These are phyloP conservation scores for Clupea harengus DNA, from an alignment of 2,113 vertebrate species.

Conservation along the genomic window DNA sequence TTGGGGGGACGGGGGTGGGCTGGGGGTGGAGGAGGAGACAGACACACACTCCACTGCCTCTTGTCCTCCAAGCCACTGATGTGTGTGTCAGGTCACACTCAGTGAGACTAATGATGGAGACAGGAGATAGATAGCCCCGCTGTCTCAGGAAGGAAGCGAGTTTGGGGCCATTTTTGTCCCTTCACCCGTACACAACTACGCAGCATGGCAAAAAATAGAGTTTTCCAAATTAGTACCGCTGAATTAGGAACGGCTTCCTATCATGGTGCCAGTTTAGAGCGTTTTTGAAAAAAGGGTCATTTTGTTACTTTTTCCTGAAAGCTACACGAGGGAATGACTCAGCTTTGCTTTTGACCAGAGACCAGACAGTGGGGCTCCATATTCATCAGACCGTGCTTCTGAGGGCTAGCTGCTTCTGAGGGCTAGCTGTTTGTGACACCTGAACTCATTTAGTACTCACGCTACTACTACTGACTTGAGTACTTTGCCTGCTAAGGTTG, in stretches of 20 bases:
- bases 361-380: neutral
- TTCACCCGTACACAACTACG: neutral
- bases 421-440: neutral
- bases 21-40: neutral
- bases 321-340: neutral
- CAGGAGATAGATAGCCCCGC: slow-evolving; percentile 10
- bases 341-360: neutral
- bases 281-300: neutral
- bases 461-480: too few relatives aligned
- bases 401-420: too few relatives aligned
- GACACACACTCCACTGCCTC: slow-evolving; percentile 6
- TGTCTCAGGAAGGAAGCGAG: neutral
- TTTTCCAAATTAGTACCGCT: neutral
- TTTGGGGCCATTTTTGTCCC: neutral
- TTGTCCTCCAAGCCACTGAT: slow-evolving; percentile 6
- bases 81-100: slow-evolving; percentile 13
- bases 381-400: neutral
- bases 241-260: neutral
- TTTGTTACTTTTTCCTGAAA: neutral
- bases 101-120: slow-evolving; percentile 16
- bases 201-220: neutral
- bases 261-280: neutral
- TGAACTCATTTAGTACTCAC: neutral
- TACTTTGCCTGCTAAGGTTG: too few relatives aligned
- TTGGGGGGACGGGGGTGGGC: neutral